Conservation (phyloP, 2,888 invertebrate species). For the Norana najaformis region DNA sequence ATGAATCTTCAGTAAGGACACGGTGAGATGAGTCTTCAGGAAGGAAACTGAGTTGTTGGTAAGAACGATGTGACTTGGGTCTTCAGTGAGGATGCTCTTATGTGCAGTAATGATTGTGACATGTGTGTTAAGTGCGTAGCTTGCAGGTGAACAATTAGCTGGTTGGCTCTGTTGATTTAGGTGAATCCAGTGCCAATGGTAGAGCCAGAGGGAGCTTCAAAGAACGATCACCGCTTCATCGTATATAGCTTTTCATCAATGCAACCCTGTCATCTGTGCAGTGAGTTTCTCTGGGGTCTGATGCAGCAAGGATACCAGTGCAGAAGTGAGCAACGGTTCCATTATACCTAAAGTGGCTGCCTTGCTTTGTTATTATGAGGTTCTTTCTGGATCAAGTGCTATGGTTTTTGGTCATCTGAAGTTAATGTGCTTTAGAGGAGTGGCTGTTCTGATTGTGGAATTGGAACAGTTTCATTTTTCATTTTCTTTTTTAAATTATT, state of each 20-base stretch:
- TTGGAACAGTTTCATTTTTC: too few species aligned
- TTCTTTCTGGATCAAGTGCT: too few species aligned
- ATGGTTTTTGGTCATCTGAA: not conserved
- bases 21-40: not conserved
- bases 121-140: not conserved
- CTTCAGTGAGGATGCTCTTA: not conserved
- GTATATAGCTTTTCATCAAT: slow-evolving; percentile 73
- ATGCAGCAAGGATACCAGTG: slow-evolving; percentile 75
- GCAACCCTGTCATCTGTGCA: slow-evolving; percentile 75
- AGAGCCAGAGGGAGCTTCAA: slow-evolving; percentile 5
- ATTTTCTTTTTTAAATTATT: too few species aligned
- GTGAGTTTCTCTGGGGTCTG: slow-evolving; percentile 73
- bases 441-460: too few species aligned
- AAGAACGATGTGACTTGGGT: not conserved
- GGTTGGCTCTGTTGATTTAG: not conserved
- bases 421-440: not conserved
- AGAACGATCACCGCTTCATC: slow-evolving; percentile 64
- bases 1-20: not conserved
- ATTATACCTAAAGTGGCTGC: not conserved
- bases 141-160: not conserved
- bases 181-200: not conserved
- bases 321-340: slow-evolving; percentile 24
- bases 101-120: not conserved
- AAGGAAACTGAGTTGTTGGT: not conserved
- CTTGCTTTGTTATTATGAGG: not conserved